Conservation (phyloP, 92 coral and sea anemone genomes). For the Bergia sp. region DNA sequence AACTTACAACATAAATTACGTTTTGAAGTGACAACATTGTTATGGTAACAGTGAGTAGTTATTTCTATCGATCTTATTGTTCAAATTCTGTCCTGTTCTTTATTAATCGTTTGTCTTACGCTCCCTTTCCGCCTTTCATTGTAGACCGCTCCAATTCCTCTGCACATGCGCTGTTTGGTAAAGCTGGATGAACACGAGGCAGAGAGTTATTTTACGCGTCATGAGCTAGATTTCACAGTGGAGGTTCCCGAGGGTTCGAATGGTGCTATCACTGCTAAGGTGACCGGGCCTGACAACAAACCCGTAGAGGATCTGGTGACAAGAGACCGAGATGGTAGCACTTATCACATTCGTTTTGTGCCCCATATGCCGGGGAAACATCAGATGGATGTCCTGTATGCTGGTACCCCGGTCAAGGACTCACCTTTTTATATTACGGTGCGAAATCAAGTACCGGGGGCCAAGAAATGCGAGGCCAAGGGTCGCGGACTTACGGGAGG, state of each 20-base stretch:
- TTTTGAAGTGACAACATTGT: no score
- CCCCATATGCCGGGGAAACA: slow-evolving; percentile 81
- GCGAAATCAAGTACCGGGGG: slow-evolving; percentile 51
- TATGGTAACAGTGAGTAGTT: not conserved
- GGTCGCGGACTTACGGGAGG: slow-evolving; percentile 89
- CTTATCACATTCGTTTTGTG: slow-evolving; percentile 78
- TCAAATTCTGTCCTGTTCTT: no score
- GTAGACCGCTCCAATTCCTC: not conserved
- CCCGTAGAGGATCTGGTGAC: slow-evolving; percentile 55
- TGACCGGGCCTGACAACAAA: slow-evolving; percentile 70
- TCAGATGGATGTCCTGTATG: slow-evolving; percentile 75
- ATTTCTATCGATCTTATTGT: not conserved
- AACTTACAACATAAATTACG: no score
- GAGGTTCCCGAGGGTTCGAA: slow-evolving; percentile 68
- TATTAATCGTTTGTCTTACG: not conserved
- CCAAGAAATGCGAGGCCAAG: slow-evolving; percentile 71
- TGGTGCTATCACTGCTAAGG: slow-evolving; percentile 57
- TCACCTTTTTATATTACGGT: slow-evolving; percentile 74
- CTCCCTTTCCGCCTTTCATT: not conserved
- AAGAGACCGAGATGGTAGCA: slow-evolving; percentile 61
- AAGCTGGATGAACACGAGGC: not conserved
- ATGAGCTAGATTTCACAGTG: slow-evolving; percentile 75
- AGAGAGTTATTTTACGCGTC: slow-evolving; percentile 61
- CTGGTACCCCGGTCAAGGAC: slow-evolving; percentile 71
- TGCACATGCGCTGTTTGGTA: slow-evolving; percentile 43